phyloP scores from a whole-genome alignment of 2,113 vertebrate species.

The Chaenocephalus aceratus region DNA sequence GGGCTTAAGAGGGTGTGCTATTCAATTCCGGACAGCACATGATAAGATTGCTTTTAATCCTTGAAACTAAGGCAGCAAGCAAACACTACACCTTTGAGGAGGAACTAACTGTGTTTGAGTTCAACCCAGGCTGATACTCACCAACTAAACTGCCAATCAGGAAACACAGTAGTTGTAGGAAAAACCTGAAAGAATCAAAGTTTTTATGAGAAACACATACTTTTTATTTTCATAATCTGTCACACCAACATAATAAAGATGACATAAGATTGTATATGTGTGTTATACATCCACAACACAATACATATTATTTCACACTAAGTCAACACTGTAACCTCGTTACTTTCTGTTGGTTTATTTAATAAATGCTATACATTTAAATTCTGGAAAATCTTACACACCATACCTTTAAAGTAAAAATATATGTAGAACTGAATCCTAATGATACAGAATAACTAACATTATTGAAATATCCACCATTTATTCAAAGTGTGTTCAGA shows the following conservation, averaged over 20 bases:
- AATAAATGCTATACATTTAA: too few species aligned
- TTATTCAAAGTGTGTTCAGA: not conserved
- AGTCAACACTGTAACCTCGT: too few species aligned
- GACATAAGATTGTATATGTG: not conserved
- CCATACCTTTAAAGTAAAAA: too few species aligned
- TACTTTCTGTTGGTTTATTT: too few species aligned
- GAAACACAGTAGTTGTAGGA: slow-evolving; percentile 4
- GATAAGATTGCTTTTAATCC: too few species aligned
- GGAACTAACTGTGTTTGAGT: too few species aligned
- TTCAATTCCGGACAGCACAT: too few species aligned
- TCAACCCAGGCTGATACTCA: too few species aligned
- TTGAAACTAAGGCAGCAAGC: too few species aligned
- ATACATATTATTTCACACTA: too few species aligned
- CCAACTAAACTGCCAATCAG: slow-evolving; percentile 48
- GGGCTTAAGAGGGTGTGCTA: not conserved
- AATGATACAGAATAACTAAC: not conserved
- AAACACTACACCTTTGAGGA: not conserved
- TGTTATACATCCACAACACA: not conserved
- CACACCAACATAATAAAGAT: not conserved
- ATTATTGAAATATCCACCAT: not conserved
- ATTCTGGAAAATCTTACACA: too few species aligned
- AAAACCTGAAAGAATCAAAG: slow-evolving; percentile 25
- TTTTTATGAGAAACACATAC: too few species aligned
- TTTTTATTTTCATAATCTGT: not conserved
- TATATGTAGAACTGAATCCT: not conserved